Conservation (phyloP, 2,113 vertebrate species). For the Okapia johnstoni region DNA sequence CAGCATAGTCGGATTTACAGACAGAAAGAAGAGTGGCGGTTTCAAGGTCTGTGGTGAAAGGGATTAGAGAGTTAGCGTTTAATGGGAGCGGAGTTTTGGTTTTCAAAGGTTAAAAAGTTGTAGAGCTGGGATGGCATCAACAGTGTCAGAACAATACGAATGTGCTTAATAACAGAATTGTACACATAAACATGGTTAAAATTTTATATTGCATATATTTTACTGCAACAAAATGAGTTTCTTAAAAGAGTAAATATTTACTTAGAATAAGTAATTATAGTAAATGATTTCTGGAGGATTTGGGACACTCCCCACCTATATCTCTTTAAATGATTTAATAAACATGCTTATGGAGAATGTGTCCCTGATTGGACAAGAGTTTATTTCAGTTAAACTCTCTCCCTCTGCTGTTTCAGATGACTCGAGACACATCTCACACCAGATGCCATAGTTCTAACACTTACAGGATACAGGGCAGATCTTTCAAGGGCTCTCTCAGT, state of each 20-base stretch:
- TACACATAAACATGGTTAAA: neutral
- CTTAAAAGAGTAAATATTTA: neutral
- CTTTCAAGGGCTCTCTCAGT: neutral
- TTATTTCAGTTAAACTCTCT: neutral
- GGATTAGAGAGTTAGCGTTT: neutral
- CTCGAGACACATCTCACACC: neutral
- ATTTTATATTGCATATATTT: neutral
- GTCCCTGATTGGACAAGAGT: neutral
- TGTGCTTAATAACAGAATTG: neutral
- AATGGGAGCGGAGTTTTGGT: neutral
- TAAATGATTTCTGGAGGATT: neutral
- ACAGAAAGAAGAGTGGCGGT: neutral
- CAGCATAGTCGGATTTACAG: neutral
- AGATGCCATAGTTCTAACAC: neutral
- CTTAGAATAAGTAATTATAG: neutral
- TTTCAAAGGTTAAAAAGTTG: neutral
- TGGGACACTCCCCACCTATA: neutral
- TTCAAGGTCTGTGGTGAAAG: neutral
- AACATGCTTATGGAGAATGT: neutral
- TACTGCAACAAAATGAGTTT: neutral
- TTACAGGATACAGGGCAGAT: neutral
- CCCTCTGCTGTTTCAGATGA: neutral
- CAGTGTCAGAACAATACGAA: neutral
- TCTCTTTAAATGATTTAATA: neutral
- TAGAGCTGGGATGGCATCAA: neutral